Evolutionary conservation across 2,797 vertebrate species (phyloP).

Genomic region (Crenichthys baileyi): DNA sequence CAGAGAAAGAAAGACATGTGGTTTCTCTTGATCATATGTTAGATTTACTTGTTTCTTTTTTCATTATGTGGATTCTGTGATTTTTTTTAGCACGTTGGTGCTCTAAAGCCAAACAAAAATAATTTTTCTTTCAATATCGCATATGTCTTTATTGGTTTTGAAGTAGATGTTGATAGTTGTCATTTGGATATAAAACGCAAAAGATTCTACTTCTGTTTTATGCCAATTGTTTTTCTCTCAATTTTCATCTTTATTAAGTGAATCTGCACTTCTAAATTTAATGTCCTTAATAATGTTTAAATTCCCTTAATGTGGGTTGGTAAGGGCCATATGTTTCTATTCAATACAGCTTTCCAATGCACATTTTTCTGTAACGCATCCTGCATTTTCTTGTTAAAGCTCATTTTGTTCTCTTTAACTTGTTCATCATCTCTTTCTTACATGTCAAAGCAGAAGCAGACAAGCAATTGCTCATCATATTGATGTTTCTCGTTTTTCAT

Average conservation of each 20-base stretch:
- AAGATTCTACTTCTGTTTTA: background rate
- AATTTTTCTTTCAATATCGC: background rate
- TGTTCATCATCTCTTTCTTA: constrained; percentile 23
- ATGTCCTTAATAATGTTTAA: background rate
- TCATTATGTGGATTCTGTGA: no score
- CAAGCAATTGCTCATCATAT: constrained; percentile 47
- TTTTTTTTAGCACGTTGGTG: no score
- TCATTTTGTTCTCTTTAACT: constrained; percentile 30
- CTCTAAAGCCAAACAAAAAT: background rate
- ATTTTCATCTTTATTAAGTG: background rate
- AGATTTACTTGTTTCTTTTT: no score
- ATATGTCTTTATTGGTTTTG: background rate
- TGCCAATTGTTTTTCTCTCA: background rate
- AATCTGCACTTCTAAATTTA: background rate
- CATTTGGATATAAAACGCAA: background rate
- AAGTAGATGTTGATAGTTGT: background rate
- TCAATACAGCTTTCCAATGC: constrained; percentile 9
- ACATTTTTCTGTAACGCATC: constrained; percentile 19
- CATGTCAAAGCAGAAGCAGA: constrained; percentile 37
- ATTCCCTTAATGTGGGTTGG: background rate
- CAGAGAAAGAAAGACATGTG: background rate
- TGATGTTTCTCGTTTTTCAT: constrained; percentile 50
- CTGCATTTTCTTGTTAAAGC: constrained; percentile 17
- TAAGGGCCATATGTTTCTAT: background rate
- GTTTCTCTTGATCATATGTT: no score